Base-by-base conservation (phyloP, 2,888 invertebrate species). In the Drosophila koepferae region DNA sequence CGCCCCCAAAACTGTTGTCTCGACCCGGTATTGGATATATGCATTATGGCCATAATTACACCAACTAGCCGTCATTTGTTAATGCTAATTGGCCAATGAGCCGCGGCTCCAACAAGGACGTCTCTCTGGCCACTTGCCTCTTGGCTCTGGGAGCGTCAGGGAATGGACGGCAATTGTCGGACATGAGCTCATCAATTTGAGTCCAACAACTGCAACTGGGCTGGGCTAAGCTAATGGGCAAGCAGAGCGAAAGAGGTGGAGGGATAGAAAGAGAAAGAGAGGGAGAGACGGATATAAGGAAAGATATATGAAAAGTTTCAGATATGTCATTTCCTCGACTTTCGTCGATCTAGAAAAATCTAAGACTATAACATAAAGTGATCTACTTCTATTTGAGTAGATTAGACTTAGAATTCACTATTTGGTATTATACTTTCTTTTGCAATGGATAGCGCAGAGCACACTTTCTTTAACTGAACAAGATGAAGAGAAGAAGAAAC, bases 71-170 rank as follows among this genome's bases (percentile, higher is more conserved):
- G 83, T 85, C 89, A 85, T 85, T 85, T 85, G 85, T 89, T 89
- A 89, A 85, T 85, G 89, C 86, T 85, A 85, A 85, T 85, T 85
- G 85, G 84, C 79, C 89, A 86, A 89, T 89, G 89, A 86, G 84
- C 75, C 80, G 62, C 65, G 28, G 55, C 59, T n/a, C 41, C 43
- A 14, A 5, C 55, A 36, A 23, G 60, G 58, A 58, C 58, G 54
- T 36, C 41, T 60, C 51, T 28, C 38, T 16, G 5, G 53, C 54
- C 54, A 18, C 36, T 38, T 34, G 46, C 20, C 34, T 64, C 53
- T 67, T 63, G 64, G 73, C 49, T 20, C 20, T 20, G 2, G 55
- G 58, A 76, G 66, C 55, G 10, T 0, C 72, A 60, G 56, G 56
- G 66, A 48, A 64, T 76, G 12, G n/a, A 66, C 51, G 62, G 59